A percentile compares a stretch with the other conserved stretches of the same genome.
These are phyloP conservation scores for Patella vulgata DNA, from an alignment of 1,140 invertebrate genomes.

Conservation along the genomic window DNA sequence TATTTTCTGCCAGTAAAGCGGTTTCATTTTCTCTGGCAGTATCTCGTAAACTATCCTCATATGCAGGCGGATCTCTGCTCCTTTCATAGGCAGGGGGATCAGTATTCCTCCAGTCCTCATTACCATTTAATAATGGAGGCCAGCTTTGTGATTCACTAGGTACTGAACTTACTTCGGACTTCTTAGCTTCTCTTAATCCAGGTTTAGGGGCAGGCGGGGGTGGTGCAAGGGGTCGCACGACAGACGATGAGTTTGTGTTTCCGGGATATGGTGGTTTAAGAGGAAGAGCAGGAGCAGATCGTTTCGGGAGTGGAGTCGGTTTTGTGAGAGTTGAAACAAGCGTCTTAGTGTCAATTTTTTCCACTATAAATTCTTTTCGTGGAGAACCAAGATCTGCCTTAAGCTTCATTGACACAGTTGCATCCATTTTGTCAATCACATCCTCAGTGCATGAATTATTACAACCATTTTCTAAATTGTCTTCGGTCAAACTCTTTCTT, in stretches of 20 bases:
- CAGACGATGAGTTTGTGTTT: neutral
- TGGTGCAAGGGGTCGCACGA: neutral
- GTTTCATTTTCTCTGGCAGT: no score
- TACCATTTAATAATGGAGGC: neutral
- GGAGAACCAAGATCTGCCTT: neutral
- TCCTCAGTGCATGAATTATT: neutral
- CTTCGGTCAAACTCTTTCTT: constrained; percentile 19
- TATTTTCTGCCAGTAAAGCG: no score
- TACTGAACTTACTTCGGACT: neutral
- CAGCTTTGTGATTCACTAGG: neutral
- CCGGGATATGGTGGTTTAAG: constrained; percentile 9
- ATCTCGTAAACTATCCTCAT: no score
- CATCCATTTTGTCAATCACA: neutral
- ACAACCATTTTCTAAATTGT: constrained; percentile 9
- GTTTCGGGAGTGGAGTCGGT: constrained; percentile 26
- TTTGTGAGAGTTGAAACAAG: constrained; percentile 22
- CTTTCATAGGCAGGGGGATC: neutral
- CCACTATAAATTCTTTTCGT: neutral
- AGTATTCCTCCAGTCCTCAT: neutral
- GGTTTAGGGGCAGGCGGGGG: constrained; percentile 2
- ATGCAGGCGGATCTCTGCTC: no score
- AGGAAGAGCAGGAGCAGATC: constrained; percentile 23
- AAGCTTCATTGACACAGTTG: neutral
- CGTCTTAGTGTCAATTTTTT: neutral
- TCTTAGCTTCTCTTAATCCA: neutral